phyloP scores from a whole-genome alignment of 2,113 vertebrate genomes.

The Tricholaema leucomelas region DNA sequence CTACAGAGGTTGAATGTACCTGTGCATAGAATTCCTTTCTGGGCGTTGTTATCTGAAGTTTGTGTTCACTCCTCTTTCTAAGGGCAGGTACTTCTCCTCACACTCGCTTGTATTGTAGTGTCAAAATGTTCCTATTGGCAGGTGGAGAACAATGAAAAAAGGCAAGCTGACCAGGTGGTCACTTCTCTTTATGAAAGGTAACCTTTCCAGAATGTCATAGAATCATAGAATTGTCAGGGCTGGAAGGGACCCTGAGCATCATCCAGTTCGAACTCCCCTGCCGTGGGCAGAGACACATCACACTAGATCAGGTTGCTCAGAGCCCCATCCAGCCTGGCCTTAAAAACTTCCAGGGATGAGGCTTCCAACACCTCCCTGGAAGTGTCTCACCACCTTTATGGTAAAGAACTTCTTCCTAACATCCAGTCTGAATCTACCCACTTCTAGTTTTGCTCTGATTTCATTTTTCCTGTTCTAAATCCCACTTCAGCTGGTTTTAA shows the following conservation, averaged over 20 bases:
- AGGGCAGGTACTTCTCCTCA: neutral
- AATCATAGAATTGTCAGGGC: no score
- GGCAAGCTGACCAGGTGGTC: neutral
- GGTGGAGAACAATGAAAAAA: neutral
- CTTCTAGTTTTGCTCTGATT: neutral
- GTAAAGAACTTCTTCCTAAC: no score
- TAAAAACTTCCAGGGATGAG: no score
- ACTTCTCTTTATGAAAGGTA: neutral
- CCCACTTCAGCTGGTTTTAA: neutral
- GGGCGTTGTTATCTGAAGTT: neutral
- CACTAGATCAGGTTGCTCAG: no score
- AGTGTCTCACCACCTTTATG: no score
- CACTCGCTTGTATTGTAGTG: neutral
- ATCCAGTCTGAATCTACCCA: no score
- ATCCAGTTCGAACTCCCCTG: no score
- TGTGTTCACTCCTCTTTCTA: neutral
- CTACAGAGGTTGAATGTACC: neutral
- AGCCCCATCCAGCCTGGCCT: no score
- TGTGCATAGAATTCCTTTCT: neutral
- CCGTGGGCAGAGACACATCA: no score
- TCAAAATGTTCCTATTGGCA: accelerated
- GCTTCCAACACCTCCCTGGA: no score
- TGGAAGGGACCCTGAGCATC: no score
- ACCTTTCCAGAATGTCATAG: neutral
- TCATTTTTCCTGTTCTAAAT: neutral